Conservation (phyloP, 2,888 invertebrate genomes). For the Eutolmus rufibarbis region DNA sequence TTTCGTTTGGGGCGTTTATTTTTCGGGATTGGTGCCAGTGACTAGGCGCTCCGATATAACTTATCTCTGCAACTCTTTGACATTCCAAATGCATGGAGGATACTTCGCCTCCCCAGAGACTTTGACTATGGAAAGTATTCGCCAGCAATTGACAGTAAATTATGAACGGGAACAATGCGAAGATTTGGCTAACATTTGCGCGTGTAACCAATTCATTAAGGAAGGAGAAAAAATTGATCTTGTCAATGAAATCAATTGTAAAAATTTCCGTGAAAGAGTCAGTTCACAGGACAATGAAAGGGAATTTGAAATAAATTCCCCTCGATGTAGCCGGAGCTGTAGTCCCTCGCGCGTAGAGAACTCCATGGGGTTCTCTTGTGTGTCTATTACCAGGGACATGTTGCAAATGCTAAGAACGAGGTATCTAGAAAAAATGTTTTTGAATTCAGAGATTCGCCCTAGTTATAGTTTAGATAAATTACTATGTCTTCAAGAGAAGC, state of each 20-base stretch:
- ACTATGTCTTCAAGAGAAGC: constrained; percentile 73
- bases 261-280: background rate
- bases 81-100: constrained; percentile 89
- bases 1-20: constrained; percentile 84
- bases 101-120: constrained; percentile 74
- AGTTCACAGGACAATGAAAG: constrained; percentile 25
- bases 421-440: constrained; percentile 60
- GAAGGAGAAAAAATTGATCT: constrained; percentile 10
- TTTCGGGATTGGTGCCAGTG: constrained; percentile 81
- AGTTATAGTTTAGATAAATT: constrained; percentile 78
- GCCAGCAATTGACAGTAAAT: constrained; percentile 53
- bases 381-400: constrained; percentile 32
- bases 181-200: background rate
- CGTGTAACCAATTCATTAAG: constrained; percentile 36
- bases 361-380: background rate
- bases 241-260: background rate
- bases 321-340: constrained; percentile 55
- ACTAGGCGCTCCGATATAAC: constrained; percentile 52
- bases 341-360: constrained; percentile 51
- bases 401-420: constrained; percentile 58
- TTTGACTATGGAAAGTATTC: constrained; percentile 54
- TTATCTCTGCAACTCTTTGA: constrained; percentile 66
- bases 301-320: constrained; percentile 56
- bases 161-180: constrained; percentile 50
- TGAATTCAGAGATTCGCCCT: constrained; percentile 70